Base-by-base conservation (phyloP, 2,888 invertebrate species). In the Amaurobius ferox region DNA sequence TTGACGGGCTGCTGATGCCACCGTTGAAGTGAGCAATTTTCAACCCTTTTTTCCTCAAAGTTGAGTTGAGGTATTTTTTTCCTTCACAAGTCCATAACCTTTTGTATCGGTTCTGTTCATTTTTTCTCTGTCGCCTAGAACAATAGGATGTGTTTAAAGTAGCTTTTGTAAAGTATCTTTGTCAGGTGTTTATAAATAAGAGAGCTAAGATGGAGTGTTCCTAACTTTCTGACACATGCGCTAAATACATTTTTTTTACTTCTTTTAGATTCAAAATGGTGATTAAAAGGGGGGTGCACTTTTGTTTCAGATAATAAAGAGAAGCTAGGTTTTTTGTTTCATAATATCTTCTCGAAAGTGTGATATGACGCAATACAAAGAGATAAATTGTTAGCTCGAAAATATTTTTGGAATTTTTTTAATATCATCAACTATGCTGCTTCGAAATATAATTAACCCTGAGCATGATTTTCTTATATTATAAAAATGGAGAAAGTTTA, bases 131-230 rank as follows among this genome's bases (percentile, higher is more conserved):
- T 40, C 32, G 40, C 35, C 55, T 67, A 76, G 72, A 83, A 83
- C 83, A 83, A 83, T 71, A 23, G 83, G 44, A 72, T 71, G 83
- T 83, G 83, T 77, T 83, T 77, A 83, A 71, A 83, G 83, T 83
- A 77, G 71, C 83, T 71, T 83, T 83, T 83, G 77, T 83, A 66
- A 77, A 77, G 72, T 77, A 77, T 83, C 76, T 70, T 83, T 83
- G 83, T 77, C 83, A 83, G 83, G 83, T 83, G 83, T 83, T 71
- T 83, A 77, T 77, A 77, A 71, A 71, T 66, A 76, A 71, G 76
- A n/a, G n/a, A 71, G 83, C 11, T 26, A 62, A 71, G 83, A 83
- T 83, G 35, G 77, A 83, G 83, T 83, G 77, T 77, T 68, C 66
- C 40, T 64, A 83, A 77, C 77, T 83, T 83, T 83, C 76, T 83